These are phyloP conservation scores for Urophycis tenuis DNA, from an alignment of 2,797 vertebrate species.

Conservation along the genomic window DNA sequence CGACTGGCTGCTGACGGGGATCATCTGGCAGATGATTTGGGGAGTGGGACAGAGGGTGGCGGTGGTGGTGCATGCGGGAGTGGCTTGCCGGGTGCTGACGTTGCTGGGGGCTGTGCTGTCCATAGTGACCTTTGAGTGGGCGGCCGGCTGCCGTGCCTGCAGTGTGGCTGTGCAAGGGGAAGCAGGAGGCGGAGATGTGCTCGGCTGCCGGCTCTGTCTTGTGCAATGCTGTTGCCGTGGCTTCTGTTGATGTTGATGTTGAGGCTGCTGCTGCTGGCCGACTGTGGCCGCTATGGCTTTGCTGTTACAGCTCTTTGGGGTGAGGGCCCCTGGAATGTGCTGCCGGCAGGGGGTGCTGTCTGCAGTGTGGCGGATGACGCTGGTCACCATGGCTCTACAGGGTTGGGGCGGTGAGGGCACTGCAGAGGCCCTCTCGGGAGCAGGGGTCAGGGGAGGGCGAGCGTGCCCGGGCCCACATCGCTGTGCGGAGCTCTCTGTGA, in stretches of 20 bases:
- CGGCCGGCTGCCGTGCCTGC: slow-evolving; percentile 36
- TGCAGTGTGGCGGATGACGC: slow-evolving; percentile 88
- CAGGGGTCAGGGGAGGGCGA: slow-evolving; percentile 40
- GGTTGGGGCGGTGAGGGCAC: slow-evolving; percentile 49
- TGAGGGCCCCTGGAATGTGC: slow-evolving; percentile 63
- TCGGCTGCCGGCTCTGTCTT: slow-evolving; percentile 44
- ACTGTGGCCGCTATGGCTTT: slow-evolving; percentile 24
- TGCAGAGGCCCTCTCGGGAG: slow-evolving; percentile 38
- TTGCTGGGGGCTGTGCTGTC: slow-evolving; percentile 41
- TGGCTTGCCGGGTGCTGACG: slow-evolving; percentile 34
- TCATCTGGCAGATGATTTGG: slow-evolving; percentile 92
- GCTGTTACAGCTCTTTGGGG: slow-evolving; percentile 49
- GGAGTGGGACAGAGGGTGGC: slow-evolving; percentile 70
- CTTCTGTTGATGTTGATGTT: slow-evolving; percentile 30
- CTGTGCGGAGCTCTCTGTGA: slow-evolving; percentile 66
- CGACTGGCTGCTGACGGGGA: slow-evolving; percentile 79
- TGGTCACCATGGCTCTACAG: slow-evolving; percentile 82
- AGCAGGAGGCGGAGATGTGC: slow-evolving; percentile 43
- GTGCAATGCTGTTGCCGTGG: slow-evolving; percentile 34
- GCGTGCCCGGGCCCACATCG: slow-evolving; percentile 35
- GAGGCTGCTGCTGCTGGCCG: slow-evolving; percentile 38
- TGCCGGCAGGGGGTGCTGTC: slow-evolving; percentile 70
- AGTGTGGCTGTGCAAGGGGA: slow-evolving; percentile 23
- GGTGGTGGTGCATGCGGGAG: slow-evolving; percentile 45
- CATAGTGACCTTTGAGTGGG: slow-evolving; percentile 39